Percentiles rank a stretch among this genome's conserved stretches.
These are phyloP conservation scores for Passerina amoena DNA, from an alignment of 2,113 vertebrate genomes.

Conservation along the genomic window DNA sequence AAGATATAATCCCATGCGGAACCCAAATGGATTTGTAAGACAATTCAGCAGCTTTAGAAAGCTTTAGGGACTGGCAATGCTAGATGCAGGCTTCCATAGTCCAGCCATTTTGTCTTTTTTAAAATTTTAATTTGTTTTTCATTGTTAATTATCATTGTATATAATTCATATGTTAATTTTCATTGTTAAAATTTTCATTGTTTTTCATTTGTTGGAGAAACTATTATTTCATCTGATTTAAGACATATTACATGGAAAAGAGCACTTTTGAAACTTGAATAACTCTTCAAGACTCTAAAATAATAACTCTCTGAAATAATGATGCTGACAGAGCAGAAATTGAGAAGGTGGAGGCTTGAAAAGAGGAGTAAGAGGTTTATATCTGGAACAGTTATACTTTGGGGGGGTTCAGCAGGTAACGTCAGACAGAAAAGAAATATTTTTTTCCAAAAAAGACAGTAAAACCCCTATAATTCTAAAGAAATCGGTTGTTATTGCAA, in stretches of 20 bases:
- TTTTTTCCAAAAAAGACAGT: background rate
- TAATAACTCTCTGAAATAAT: background rate
- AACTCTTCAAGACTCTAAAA: background rate
- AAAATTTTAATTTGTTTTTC: background rate
- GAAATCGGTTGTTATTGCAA: background rate
- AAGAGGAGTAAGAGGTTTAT: background rate
- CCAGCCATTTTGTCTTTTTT: background rate
- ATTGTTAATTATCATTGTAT: too few relatives aligned
- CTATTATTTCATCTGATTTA: background rate
- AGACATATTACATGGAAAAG: background rate
- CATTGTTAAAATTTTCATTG: background rate
- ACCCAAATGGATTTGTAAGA: background rate
- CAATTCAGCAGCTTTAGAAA: background rate
- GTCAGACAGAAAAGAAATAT: background rate
- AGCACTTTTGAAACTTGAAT: background rate
- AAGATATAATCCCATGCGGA: background rate
- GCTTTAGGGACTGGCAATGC: background rate
- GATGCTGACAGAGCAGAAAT: background rate
- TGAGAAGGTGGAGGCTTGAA: background rate
- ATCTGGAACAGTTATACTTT: background rate
- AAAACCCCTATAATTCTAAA: background rate
- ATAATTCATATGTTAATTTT: too few relatives aligned
- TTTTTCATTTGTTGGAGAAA: background rate
- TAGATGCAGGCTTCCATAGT: background rate
- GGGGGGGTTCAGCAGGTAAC: background rate